Conservation (phyloP, 2,113 vertebrate genomes). For the Syngnathus typhle region DNA sequence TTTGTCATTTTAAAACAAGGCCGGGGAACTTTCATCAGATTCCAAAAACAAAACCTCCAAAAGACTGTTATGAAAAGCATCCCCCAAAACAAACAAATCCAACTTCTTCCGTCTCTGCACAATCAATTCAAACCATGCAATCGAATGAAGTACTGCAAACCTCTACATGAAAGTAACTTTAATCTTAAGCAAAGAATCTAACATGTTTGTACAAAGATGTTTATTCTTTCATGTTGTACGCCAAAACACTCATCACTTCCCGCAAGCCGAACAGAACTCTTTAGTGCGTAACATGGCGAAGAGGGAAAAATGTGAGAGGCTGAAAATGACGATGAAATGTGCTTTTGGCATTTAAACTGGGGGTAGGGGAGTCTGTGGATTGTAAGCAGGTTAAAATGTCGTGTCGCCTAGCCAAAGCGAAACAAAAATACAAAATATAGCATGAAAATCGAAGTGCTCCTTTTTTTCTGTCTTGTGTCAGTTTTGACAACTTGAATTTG, state of each 20-base stretch:
- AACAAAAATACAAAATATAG: slow-evolving; percentile 31
- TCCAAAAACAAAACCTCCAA: neutral
- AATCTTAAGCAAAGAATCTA: slow-evolving; percentile 69
- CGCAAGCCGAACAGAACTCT: slow-evolving; percentile 28
- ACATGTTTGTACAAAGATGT: slow-evolving; percentile 61
- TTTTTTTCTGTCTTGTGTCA: slow-evolving; percentile 34
- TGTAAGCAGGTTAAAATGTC: slow-evolving; percentile 46
- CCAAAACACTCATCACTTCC: slow-evolving; percentile 37
- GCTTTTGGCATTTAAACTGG: slow-evolving; percentile 52
- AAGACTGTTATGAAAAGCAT: neutral
- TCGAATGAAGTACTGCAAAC: neutral
- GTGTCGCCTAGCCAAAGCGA: slow-evolving; percentile 41
- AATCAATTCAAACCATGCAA: neutral
- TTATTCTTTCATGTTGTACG: slow-evolving; percentile 47
- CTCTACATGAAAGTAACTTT: slow-evolving; percentile 58
- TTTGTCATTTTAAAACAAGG: neutral
- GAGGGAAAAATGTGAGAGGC: slow-evolving; percentile 14
- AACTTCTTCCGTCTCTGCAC: too few relatives aligned
- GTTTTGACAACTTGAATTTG: slow-evolving; percentile 33
- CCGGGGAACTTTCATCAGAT: neutral
- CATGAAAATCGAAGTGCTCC: slow-evolving; percentile 61
- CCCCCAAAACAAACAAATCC: neutral
- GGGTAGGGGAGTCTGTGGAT: slow-evolving; percentile 7
- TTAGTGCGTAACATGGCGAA: neutral
- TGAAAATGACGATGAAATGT: slow-evolving; percentile 22